Base-by-base conservation (phyloP, 2,888 invertebrate species). In the Calliopum simillimum region DNA sequence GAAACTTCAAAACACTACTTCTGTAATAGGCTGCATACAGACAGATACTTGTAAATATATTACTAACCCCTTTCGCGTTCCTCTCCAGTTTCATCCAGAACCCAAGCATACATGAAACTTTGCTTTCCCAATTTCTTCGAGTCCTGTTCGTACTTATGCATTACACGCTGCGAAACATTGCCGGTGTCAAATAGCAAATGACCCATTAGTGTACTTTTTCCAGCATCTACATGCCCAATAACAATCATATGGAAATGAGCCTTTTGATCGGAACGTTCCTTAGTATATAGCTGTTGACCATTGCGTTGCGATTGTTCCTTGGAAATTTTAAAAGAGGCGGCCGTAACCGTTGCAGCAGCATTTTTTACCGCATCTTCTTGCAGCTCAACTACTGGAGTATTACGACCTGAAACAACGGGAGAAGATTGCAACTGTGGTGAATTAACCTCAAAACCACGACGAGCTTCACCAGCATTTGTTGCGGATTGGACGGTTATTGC, bases 101-200 rank as follows among this genome's bases (percentile, higher is more conserved):
- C 97, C 99, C 99, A 99, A 3, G 99, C 99, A 87, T 95, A 99
- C 88, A 97, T 94, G 80, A 99, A 99, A 74, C 98, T 98, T 80
- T 97, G 96, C 86, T 99, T 99, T 3, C 99, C 99, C 76, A 97
- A 88, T 86, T 99, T 98, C 83, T 95, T 94, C 79, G 97, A 96
- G 81, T 99, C 99, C 83, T 97, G 96, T 83, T 98, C 98, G 88
- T 97, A 97, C 84, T 98, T 98, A 86, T 99, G 98, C 90, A 98
- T 93, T 0, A 91, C 90, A 78, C 93, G 92, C 85, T 96, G 93
- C 73, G 93, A 94, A 0, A 97, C 95, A 85, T 94, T 93, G 21
- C 96, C 95, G 44, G 96, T 87, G 72, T 93, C 92, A 83, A 92
- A 97, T 0, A 99, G 88, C 51, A 99, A 86, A 80, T 97, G 94